Evolutionary conservation across 2,888 invertebrate genomes (phyloP).

Genomic region (Synergus japonicus): DNA sequence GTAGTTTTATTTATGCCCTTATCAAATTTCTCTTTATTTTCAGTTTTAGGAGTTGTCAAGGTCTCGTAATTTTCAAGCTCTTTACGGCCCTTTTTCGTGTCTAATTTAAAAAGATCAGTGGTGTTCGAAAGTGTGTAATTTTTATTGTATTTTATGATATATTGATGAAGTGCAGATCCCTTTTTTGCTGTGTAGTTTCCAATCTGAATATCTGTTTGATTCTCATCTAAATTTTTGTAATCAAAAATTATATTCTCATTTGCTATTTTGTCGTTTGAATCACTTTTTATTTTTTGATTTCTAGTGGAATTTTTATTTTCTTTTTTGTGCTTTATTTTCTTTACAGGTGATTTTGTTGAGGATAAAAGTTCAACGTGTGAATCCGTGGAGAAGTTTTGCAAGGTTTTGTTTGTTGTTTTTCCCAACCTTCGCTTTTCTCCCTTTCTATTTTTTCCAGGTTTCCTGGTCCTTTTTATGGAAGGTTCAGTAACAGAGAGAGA

Average conservation of each 20-base stretch:
- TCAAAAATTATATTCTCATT: background rate
- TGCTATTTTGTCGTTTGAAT: background rate
- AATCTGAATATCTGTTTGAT: background rate
- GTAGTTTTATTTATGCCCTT: background rate
- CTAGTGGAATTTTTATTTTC: background rate
- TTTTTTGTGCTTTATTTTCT: background rate
- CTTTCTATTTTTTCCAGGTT: background rate
- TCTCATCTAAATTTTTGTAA: background rate
- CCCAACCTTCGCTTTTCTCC: background rate
- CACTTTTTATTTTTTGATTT: background rate
- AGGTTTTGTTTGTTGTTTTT: background rate
- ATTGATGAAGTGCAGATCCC: constrained; percentile 26
- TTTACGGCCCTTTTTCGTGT: background rate
- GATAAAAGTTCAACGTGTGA: background rate
- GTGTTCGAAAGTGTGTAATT: constrained; percentile 41
- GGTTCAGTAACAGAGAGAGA: background rate
- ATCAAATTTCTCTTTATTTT: background rate
- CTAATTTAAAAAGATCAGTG: constrained; percentile 27
- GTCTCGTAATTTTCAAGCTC: constrained; percentile 6
- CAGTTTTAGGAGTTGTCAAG: background rate
- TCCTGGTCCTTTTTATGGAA: background rate
- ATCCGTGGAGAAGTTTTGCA: background rate
- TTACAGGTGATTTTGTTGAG: background rate
- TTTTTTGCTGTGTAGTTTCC: constrained; percentile 31
- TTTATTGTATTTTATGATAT: constrained; percentile 10